A percentile compares a stretch with the other conserved stretches of the same genome.
phyloP scores from a whole-genome alignment of 2,113 vertebrate genomes.

The Corydoras sp. region DNA sequence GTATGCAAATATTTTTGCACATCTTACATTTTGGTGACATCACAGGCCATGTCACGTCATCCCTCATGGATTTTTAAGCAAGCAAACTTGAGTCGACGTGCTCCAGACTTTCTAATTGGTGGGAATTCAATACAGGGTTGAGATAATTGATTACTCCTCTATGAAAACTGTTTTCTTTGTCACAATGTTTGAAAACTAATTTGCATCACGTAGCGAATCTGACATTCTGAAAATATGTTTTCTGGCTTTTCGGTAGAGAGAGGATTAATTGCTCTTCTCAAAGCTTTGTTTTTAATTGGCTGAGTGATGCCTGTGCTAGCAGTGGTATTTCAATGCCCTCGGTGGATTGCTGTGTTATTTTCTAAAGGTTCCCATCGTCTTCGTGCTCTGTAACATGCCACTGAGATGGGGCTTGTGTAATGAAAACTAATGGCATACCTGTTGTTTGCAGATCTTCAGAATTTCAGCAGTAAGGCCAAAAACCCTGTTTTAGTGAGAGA shows the following conservation, averaged over 20 bases:
- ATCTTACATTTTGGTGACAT: background rate
- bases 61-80: background rate
- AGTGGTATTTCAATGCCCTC: conserved; percentile 53
- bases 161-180: background rate
- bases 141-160: background rate
- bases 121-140: conserved; percentile 9
- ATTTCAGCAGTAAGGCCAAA: conserved; percentile 72
- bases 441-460: conserved; percentile 73
- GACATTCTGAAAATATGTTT: conserved; percentile 13
- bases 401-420: conserved; percentile 51
- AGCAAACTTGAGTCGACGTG: background rate
- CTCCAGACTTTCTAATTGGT: conserved; percentile 2
- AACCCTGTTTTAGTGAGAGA: conserved; percentile 76
- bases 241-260: conserved; percentile 1
- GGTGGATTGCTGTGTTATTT: conserved; percentile 52
- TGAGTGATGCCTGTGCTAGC: conserved; percentile 40
- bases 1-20: background rate
- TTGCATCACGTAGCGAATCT: background rate
- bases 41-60: background rate
- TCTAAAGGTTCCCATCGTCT: conserved; percentile 47
- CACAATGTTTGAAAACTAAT: conserved; percentile 1
- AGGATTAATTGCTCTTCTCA: conserved; percentile 8
- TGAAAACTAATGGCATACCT: conserved; percentile 51
- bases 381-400: conserved; percentile 42
- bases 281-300: conserved; percentile 40